Base-by-base conservation (phyloP, 1,140 invertebrate genomes). In the Oryzaephilus surinamensis region DNA sequence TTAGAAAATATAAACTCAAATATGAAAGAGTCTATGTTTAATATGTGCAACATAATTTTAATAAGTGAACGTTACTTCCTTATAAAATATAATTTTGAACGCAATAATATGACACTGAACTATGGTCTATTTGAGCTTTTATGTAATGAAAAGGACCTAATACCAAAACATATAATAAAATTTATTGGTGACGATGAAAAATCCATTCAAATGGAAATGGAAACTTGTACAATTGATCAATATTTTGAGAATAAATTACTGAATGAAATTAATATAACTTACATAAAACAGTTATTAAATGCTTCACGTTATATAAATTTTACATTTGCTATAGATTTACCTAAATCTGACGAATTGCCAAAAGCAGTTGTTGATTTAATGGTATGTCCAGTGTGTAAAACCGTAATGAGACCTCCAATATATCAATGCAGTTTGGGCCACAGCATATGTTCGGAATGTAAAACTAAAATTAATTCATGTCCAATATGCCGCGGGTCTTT, bases 361-460 rank as follows among this genome's bases (percentile, higher is more conserved):
- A n/a, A n/a, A n/a, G 32, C 38, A 44, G 42, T 41, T 53, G 37
- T 32, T 51, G 17, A 51, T 11, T 45, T 41, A 29, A 48, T 53
- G 35, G 81, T 87, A 55, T 88, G 50, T 26, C 50, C 84, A 2
- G 81, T 88, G 6, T 89, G 85, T 52, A 70, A 84, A 57, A 80
- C 84, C 45, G 77, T 77, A 55, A 82, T 86, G 61, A 67, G 76
- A 20, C 77, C 81, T 19, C 84, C 84, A 6, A 81, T 76, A 45
- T 70, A 63, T 38, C 80, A 86, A 58, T 89, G 84, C 54, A 75
- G 81, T 43, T 76, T 74, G 51, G 84, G 84, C 2, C 84, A 89
- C 62, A 77, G 85, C 46, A 70, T 87, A 3, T 89, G 84, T 59
- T 71, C 73, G 36, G 62, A 63, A 6, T 89, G 84, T 62, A 67